Conservation (phyloP, 2,888 invertebrate genomes). For the Chymomyza fuscimana region DNA sequence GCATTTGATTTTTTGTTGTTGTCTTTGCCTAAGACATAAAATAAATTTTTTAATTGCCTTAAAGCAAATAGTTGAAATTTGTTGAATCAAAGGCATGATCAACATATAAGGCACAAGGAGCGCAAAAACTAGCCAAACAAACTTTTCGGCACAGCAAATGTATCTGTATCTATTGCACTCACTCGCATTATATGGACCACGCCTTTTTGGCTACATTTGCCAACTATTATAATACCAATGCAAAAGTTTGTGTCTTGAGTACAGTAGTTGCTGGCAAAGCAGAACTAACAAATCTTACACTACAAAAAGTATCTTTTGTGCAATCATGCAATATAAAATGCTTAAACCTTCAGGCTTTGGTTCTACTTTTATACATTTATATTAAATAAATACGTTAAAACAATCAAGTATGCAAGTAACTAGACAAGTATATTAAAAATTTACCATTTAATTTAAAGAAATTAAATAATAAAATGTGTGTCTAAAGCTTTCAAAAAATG, state of each 20-base stretch:
- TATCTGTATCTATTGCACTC: background rate
- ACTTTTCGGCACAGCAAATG: background rate
- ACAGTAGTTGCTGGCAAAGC: background rate
- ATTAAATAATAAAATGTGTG: too few relatives aligned
- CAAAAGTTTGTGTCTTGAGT: slow-evolving; percentile 20
- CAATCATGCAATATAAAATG: too few relatives aligned
- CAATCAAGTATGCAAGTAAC: too few relatives aligned
- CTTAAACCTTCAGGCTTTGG: too few relatives aligned
- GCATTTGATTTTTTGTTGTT: background rate
- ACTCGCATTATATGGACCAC: background rate
- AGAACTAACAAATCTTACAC: too few relatives aligned
- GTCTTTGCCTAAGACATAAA: slow-evolving; percentile 31
- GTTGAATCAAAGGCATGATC: background rate
- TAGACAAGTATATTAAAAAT: too few relatives aligned
- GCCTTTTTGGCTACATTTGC: background rate
- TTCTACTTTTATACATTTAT: too few relatives aligned
- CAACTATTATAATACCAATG: background rate
- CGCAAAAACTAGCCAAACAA: background rate
- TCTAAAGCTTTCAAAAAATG: too few relatives aligned
- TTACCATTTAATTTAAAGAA: too few relatives aligned
- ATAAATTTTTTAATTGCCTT: slow-evolving; percentile 43
- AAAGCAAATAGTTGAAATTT: slow-evolving; percentile 3
- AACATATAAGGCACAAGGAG: background rate
- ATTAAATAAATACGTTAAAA: too few relatives aligned
- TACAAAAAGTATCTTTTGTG: too few relatives aligned